These are phyloP conservation scores for Micronycteris hirsuta DNA, from an alignment of 2,113 vertebrate species.

Conservation along the genomic window DNA sequence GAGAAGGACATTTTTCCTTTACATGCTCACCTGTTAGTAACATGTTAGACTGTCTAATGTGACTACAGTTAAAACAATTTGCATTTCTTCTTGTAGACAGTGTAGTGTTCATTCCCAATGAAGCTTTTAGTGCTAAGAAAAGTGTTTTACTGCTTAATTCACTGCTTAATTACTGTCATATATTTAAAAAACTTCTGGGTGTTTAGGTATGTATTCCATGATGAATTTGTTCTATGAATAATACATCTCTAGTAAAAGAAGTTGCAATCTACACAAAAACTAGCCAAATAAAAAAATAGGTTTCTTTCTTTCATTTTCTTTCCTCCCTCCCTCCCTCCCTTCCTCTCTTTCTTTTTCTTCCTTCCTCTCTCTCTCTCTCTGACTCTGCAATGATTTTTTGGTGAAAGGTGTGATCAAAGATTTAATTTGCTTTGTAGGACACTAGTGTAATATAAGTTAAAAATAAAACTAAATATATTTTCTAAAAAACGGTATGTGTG, in stretches of 20 bases:
- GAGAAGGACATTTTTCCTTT: slow-evolving; percentile 48
- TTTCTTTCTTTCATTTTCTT: too few relatives aligned
- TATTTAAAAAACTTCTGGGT: slow-evolving; percentile 49
- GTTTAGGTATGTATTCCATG: not conserved
- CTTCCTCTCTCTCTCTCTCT: not conserved
- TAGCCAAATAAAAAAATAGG: not conserved
- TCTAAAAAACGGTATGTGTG: not conserved
- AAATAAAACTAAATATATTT: not conserved
- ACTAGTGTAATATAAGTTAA: not conserved
- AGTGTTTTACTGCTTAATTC: slow-evolving; percentile 27
- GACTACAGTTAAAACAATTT: not conserved
- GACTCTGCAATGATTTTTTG: not conserved
- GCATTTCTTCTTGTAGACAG: not conserved
- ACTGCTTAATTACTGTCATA: slow-evolving; percentile 28
- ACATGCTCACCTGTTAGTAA: slow-evolving; percentile 22
- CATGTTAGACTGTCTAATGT: not conserved
- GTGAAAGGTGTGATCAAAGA: not conserved
- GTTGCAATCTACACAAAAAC: not conserved
- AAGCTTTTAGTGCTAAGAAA: slow-evolving; percentile 20
- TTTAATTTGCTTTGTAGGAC: not conserved
- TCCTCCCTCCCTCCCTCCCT: not conserved
- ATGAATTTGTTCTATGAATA: slow-evolving; percentile 28
- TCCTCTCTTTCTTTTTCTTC: rapidly evolving
- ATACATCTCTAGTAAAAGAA: not conserved
- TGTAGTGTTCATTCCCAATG: not conserved